Evolutionary conservation across 1,140 invertebrate genomes (phyloP).

Genomic region (Steinernema khuongi): DNA sequence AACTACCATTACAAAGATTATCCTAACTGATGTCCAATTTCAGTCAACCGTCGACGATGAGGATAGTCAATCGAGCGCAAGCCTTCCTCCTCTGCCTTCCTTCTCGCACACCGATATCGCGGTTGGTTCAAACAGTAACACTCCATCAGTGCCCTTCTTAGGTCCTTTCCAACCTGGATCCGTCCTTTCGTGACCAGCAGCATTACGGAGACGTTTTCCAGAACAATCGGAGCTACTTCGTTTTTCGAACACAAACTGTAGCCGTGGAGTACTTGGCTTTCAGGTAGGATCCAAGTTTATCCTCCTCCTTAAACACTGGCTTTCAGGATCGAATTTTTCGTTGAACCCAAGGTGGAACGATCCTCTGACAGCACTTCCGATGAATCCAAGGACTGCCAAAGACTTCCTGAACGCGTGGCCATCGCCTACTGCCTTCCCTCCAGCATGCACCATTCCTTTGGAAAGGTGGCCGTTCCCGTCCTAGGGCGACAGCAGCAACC

Average conservation of each 20-base stretch:
- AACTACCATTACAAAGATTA: too few species aligned
- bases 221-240: conserved; percentile 34
- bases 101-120: conserved; percentile 38
- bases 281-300: too few species aligned
- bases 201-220: conserved; percentile 33
- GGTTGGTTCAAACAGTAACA: conserved; percentile 1
- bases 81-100: conserved; percentile 31
- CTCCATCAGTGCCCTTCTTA: conserved; percentile 11
- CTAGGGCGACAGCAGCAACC: conserved; percentile 27
- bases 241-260: conserved; percentile 38
- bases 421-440: conserved; percentile 35
- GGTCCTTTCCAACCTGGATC: conserved; percentile 37
- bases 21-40: not conserved
- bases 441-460: conserved; percentile 34
- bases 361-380: not conserved
- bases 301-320: conserved; percentile 16
- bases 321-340: conserved; percentile 35
- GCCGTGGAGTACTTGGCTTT: conserved; percentile 31
- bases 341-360: conserved; percentile 3
- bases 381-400: not conserved
- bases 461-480: conserved; percentile 30
- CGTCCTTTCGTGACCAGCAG: conserved; percentile 35
- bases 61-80: not conserved
- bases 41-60: not conserved
- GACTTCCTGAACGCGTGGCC: conserved; percentile 25